Percentiles rank a stretch among this genome's conserved stretches.
Evolutionary conservation across 37 sponge, comb jelly and placozoan species (phyloP).

Genomic region (Aplysina aerophoba): DNA sequence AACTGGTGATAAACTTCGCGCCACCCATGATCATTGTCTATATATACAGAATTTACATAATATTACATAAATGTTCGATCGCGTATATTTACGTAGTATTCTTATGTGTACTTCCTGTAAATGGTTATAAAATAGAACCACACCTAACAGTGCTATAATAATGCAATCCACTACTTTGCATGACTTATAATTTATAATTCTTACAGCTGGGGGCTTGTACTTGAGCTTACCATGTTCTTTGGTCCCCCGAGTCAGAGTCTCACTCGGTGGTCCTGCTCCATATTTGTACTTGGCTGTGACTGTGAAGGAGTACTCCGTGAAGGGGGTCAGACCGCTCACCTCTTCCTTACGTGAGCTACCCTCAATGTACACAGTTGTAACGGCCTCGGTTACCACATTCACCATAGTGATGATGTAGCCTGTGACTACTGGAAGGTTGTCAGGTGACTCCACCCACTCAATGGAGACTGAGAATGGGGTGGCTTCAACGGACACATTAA

Average conservation of each 20-base stretch:
- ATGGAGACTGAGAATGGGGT: constrained; percentile 36
- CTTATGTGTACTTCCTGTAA: too few species aligned
- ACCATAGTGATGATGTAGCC: constrained; percentile 29
- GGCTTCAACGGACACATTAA: constrained; percentile 30
- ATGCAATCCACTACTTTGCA: background rate
- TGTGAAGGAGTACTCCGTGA: constrained; percentile 38
- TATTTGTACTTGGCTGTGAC: constrained; percentile 42
- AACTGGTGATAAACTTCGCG: too few species aligned
- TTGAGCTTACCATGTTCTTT: constrained; percentile 3
- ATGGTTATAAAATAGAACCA: too few species aligned
- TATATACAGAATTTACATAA: too few species aligned
- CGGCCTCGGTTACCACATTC: background rate
- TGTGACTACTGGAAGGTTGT: constrained; percentile 62
- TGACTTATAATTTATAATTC: too few species aligned
- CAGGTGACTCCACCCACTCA: constrained; percentile 59
- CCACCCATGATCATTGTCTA: too few species aligned
- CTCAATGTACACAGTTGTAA: background rate
- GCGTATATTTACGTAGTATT: too few species aligned
- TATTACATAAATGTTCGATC: too few species aligned
- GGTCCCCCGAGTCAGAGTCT: constrained; percentile 22
- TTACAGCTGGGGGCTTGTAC: too few species aligned
- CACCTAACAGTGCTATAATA: too few species aligned
- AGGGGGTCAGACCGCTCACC: constrained; percentile 23
- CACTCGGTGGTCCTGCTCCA: constrained; percentile 53
- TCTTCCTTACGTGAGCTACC: background rate